Evolutionary conservation across 2,888 invertebrate species (phyloP).

Genomic region (Drosophila infuscata): DNA sequence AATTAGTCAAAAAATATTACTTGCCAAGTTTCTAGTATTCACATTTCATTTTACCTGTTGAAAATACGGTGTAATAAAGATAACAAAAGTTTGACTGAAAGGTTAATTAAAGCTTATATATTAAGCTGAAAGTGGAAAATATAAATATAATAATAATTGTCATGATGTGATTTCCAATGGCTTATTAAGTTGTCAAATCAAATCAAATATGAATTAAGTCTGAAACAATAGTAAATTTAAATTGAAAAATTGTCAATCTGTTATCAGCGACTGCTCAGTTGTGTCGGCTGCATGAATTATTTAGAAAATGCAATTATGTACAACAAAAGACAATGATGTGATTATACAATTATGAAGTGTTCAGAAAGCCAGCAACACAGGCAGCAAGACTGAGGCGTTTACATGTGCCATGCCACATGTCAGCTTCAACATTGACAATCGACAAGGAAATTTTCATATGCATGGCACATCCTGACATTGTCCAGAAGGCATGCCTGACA

Average conservation of each 20-base stretch:
- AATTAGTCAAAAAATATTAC: not conserved
- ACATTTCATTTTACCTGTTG: not conserved
- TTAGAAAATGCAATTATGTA: slow-evolving; percentile 25
- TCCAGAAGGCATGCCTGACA: slow-evolving; percentile 58
- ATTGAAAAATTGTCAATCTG: slow-evolving; percentile 6
- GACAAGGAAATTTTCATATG: slow-evolving; percentile 59
- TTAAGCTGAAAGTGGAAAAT: not conserved
- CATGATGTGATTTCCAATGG: not conserved
- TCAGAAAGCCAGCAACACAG: not conserved
- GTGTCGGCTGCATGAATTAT: slow-evolving; percentile 3
- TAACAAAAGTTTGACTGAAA: not conserved
- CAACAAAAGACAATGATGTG: slow-evolving; percentile 39
- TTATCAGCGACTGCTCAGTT: not conserved
- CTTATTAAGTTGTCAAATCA: not conserved
- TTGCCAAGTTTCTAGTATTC: not conserved
- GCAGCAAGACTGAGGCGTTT: slow-evolving; percentile 2
- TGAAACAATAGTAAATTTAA: slow-evolving; percentile 1
- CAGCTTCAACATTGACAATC: slow-evolving; percentile 7
- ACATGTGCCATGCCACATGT: slow-evolving; percentile 28
- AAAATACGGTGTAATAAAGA: not conserved
- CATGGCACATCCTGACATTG: slow-evolving; percentile 74
- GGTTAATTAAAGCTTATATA: not conserved
- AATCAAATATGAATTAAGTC: not conserved
- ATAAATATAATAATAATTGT: not conserved
- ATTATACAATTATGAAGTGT: slow-evolving; percentile 45